Base-by-base conservation (phyloP, 2,888 invertebrate genomes). In the Exocentrus adspersus region DNA sequence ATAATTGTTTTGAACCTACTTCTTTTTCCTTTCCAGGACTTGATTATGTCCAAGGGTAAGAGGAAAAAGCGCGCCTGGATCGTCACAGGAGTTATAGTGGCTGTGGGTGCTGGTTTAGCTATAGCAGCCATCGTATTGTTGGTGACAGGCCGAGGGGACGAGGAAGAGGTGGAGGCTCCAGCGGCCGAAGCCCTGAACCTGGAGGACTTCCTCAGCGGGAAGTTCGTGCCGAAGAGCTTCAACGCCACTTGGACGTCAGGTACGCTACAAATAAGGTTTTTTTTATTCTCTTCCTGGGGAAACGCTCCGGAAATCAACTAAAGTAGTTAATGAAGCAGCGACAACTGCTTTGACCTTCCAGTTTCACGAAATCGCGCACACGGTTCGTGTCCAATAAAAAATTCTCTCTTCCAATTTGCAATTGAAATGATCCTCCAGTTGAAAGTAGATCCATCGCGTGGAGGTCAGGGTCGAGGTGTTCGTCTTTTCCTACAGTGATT, bases 201-300 rank as follows among this genome's bases (percentile, higher is more conserved):
- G 64, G 90, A 92, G 64, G 92, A 93, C 72, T 86, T 93, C 72
- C 86, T 94, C 14, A 85, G 84, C 32, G 92, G 92, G 48, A 87
- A 86, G 64, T 87, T 90, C 66, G 82, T 87, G 10, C 85, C 92
- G 0, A 85, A 85, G 64, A 84, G 87, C 42, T 94, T 94, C 80
- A 94, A 94, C 81, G 94, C 90, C 56, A 89, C 90, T 48, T 95
- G 94, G 94, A 85, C 92, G 61, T 88, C 90, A 79, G 92, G 93
- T 92, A 83, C 80, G 79, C 75, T n/a, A n/a, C n/a, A n/a, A n/a
- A n/a, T n/a, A n/a, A n/a, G n/a, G n/a, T n/a, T n/a, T n/a, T n/a
- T n/a, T n/a, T n/a, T n/a, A n/a, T n/a, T n/a, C n/a, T n/a, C n/a
- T n/a, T n/a, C n/a, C n/a, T n/a, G n/a, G n/a, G n/a, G n/a, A n/a